phyloP scores from a whole-genome alignment of 1,140 invertebrate species.

The Zophobas morio region DNA sequence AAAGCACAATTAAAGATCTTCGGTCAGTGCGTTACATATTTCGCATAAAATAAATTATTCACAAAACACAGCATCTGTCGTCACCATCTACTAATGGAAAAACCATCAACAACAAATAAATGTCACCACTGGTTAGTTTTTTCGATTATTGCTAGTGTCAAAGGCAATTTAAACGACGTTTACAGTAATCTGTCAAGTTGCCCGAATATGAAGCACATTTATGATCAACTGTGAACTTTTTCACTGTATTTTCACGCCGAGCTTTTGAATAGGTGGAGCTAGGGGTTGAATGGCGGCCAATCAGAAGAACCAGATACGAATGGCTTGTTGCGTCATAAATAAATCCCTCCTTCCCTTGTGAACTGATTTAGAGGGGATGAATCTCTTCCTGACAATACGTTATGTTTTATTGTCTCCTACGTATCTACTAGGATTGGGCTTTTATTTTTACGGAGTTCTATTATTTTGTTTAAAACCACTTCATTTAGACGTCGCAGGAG shows the following conservation, averaged over 20 bases:
- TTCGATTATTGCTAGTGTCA: conserved; percentile 26
- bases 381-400: conserved; percentile 46
- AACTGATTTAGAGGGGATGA: conserved; percentile 48
- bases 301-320: conserved; percentile 49
- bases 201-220: conserved; percentile 58
- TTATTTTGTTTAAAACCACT: background rate
- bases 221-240: conserved; percentile 65
- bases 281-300: conserved; percentile 61
- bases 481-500: background rate
- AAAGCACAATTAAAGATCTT: conserved; percentile 12
- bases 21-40: conserved; percentile 1
- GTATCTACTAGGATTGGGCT: conserved; percentile 4
- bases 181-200: conserved; percentile 60
- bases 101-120: conserved; percentile 13
- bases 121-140: conserved; percentile 31
- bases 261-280: conserved; percentile 56
- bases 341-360: conserved; percentile 55
- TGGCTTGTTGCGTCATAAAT: conserved; percentile 60
- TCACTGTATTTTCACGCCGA: conserved; percentile 54
- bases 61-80: conserved; percentile 19
- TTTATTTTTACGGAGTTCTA: background rate
- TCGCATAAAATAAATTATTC: conserved; percentile 19
- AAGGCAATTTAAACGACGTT: conserved; percentile 34
- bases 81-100: conserved; percentile 7
- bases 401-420: conserved; percentile 51